Evolutionary conservation across 2,888 invertebrate species (phyloP), one percentile per base, ranked within the genome.

Genomic region (Amphipyra tragopoginis): DNA sequence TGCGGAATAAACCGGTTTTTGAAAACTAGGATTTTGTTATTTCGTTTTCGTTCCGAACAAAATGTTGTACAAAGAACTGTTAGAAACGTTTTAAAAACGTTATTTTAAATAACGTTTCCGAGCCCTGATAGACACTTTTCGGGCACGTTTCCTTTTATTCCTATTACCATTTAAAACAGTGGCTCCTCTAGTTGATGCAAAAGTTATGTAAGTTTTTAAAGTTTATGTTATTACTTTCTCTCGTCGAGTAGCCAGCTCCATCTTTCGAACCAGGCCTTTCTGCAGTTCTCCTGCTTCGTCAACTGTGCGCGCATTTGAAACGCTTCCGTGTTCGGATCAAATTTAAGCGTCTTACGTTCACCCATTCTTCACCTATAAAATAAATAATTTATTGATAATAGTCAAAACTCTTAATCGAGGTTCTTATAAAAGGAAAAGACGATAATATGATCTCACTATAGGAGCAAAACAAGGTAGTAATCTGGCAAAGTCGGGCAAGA

Each of bases 181-280:
- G 14, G 15, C 15, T 33, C 33, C 3, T 33, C 33, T 33, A 33
- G 33, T 33, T 21, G 21, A 21, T 21, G 1, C 21, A 29, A 1
- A 29, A 29, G 7, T 8, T 36, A 36, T 36, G 36, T 36, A 11
- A 5, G 1, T 21, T 45, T 33, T 29, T 13, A n/a, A 10, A 14
- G 33, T 15, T 5, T 14, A 26, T 10, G 4, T 39, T 11, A 64
- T 63, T 65, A 93, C 94, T 82, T 85, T 70, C 86, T 85, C 75
- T 94, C 94, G 4, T 93, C 93, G 1, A 94, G 82, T 6, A 94
- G 81, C 94, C 94, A 94, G 69, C 87, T 88, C 94, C 94, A 94
- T 5, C 86, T 82, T n/a, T 92, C 90, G 44, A 81, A 79, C 94
- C 94, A 94, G 73, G 84, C 86, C 60, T 91, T 87, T 29, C 86